Conservation (phyloP, 2,113 vertebrate species). For the Thermophis baileyi region DNA sequence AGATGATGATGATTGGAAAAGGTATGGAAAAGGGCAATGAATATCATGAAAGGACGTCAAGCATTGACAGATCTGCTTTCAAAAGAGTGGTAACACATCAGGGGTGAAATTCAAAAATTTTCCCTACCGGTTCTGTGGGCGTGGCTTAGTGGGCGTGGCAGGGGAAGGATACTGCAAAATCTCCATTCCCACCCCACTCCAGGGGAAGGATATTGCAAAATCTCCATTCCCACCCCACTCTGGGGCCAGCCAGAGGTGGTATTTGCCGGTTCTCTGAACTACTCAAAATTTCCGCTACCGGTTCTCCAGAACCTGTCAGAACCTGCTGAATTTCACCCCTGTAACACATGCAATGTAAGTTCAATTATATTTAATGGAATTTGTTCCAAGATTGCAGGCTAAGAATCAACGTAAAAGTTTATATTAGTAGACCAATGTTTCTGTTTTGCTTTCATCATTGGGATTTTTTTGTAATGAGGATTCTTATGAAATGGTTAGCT, state of each 20-base stretch:
- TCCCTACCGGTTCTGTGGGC: too few species aligned
- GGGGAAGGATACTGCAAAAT: too few species aligned
- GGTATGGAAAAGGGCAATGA: background rate
- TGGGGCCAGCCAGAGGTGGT: too few species aligned
- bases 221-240: too few species aligned
- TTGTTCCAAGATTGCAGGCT: background rate
- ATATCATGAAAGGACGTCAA: background rate
- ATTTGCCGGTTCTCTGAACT: too few species aligned
- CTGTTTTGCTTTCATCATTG: background rate
- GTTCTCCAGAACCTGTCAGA: too few species aligned
- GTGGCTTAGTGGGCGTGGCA: too few species aligned
- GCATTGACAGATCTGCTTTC: background rate
- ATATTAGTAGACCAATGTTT: background rate
- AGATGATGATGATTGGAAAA: background rate
- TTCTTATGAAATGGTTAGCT: background rate
- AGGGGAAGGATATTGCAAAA: too few species aligned
- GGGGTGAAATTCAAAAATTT: too few species aligned
- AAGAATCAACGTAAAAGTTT: background rate
- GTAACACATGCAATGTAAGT: background rate
- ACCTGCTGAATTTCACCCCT: too few species aligned
- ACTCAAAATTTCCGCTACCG: too few species aligned
- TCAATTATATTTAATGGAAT: background rate
- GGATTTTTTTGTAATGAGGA: background rate
- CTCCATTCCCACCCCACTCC: too few species aligned
- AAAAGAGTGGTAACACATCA: background rate